phyloP scores from a whole-genome alignment of 2,888 invertebrate genomes.

The Sinhomidia bicolor region DNA sequence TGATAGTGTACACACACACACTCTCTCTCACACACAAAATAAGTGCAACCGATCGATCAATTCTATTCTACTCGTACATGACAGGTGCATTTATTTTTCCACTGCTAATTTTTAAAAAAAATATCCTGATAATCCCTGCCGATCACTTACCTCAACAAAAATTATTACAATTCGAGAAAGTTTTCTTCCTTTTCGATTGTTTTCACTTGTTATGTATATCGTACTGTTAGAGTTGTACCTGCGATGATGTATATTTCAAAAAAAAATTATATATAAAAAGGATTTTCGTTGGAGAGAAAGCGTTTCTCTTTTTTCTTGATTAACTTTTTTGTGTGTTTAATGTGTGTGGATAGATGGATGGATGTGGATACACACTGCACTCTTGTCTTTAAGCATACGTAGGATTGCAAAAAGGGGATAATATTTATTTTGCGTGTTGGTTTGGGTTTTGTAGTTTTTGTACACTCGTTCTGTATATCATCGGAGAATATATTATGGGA shows the following conservation, averaged over 20 bases:
- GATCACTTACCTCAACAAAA: neutral
- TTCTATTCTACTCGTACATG: neutral
- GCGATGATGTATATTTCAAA: neutral
- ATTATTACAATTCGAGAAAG: neutral
- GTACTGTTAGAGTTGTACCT: too few relatives aligned
- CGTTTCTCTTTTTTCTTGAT: constrained; percentile 48
- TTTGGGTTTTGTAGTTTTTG: too few relatives aligned
- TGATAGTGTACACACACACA: too few relatives aligned
- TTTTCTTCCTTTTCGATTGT: neutral
- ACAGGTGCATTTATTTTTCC: too few relatives aligned
- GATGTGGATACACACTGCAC: too few relatives aligned
- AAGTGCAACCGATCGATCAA: neutral
- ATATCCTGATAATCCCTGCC: too few relatives aligned
- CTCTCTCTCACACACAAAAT: neutral
- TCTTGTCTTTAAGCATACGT: neutral
- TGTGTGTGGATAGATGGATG: too few relatives aligned
- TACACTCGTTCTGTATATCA: too few relatives aligned
- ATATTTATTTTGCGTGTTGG: neutral
- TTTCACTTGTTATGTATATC: neutral
- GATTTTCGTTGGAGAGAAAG: constrained; percentile 46
- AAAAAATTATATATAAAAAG: constrained; percentile 4
- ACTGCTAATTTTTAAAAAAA: too few relatives aligned
- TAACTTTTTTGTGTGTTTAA: too few relatives aligned
- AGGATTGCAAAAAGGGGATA: neutral
- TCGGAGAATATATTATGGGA: neutral